Evolutionary conservation across 2,888 invertebrate species (phyloP).

Genomic region (Nezara viridula): DNA sequence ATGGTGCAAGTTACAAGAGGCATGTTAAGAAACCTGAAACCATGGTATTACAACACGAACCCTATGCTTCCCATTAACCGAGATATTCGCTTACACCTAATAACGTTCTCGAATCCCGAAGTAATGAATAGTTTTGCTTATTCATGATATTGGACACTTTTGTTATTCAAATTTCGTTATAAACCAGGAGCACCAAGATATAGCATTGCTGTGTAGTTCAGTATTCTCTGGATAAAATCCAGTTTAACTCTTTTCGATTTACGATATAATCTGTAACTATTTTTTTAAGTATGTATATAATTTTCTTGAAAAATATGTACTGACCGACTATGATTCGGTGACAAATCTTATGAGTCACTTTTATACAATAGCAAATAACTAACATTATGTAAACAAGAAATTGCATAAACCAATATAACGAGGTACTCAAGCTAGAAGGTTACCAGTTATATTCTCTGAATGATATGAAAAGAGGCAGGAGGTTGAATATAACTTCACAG

Average conservation of each 20-base stretch:
- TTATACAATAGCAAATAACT: too few species aligned
- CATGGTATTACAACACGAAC: background rate
- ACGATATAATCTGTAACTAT: too few species aligned
- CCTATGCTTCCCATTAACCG: background rate
- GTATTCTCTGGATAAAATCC: background rate
- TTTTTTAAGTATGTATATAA: too few species aligned
- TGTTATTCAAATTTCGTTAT: background rate
- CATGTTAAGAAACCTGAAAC: background rate
- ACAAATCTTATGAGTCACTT: too few species aligned
- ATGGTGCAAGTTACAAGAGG: background rate
- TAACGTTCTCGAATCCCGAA: background rate
- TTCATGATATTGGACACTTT: conserved; percentile 5
- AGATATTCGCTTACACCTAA: background rate
- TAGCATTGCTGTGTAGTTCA: background rate
- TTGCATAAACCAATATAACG: too few species aligned
- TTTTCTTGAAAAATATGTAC: too few species aligned
- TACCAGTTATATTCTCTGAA: too few species aligned
- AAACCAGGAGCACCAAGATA: background rate
- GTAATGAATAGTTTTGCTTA: conserved; percentile 16
- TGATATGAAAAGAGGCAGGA: too few species aligned
- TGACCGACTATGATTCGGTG: too few species aligned
- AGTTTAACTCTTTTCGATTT: background rate
- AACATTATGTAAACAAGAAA: too few species aligned
- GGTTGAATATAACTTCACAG: too few species aligned
- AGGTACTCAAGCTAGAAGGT: too few species aligned